Percentiles rank a stretch among this genome's conserved stretches.
Conservation (phyloP, 2,113 vertebrate genomes). For the Alaudala cheleensis region DNA sequence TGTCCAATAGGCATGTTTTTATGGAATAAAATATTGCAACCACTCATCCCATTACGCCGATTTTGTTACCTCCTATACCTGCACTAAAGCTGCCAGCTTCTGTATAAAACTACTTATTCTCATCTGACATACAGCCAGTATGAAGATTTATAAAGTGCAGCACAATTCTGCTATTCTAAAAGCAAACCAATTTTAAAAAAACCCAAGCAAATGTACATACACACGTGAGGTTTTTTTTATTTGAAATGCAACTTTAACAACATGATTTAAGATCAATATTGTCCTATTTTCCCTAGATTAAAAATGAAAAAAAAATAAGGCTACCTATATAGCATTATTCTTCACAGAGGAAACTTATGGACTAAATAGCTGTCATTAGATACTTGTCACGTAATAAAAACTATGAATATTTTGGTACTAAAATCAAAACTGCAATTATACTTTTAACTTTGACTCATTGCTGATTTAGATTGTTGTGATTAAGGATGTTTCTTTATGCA, state of each 20-base stretch:
- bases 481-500: conserved; percentile 39
- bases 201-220: neutral
- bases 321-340: neutral
- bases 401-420: conserved; percentile 52
- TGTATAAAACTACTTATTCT: neutral
- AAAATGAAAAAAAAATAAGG: neutral
- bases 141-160: neutral
- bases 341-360: neutral
- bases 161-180: neutral
- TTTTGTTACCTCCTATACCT: neutral
- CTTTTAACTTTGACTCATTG: conserved; percentile 54
- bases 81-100: neutral
- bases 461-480: conserved; percentile 58
- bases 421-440: conserved; percentile 62
- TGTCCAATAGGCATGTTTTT: no score
- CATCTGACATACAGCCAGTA: neutral
- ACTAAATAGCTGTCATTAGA: conserved; percentile 1
- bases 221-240: neutral
- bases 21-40: neutral
- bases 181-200: no score
- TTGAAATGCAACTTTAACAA: neutral
- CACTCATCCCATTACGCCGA: neutral
- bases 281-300: neutral
- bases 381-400: conserved; percentile 29
- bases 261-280: neutral